Evolutionary conservation across 2,797 vertebrate genomes (phyloP), one percentile per base, ranked within the genome.

Genomic region (Clangula hyemalis): DNA sequence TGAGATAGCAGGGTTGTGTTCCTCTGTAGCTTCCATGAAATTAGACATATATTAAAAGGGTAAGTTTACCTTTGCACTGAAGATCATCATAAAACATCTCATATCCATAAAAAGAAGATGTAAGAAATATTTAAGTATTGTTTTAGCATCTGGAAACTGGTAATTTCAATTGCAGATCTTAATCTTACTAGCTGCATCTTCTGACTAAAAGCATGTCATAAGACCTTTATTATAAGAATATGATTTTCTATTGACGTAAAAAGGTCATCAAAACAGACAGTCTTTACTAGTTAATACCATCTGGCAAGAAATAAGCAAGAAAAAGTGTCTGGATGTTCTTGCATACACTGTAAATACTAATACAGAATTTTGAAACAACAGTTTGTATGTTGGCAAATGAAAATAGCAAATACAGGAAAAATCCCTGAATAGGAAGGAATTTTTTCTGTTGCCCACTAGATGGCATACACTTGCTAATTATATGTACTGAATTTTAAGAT

Each of bases 401-500:
- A 54, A 57, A 60, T 4, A 65, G 16, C 0, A 22, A 87, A 21
- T 34, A 38, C 5, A 8, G 25, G n/a, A 54, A 54, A 85, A 91
- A 93, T 69, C 47, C 28, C 18, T 62, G 2, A 38, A 17, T 8
- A 21, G 41, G 64, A 76, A 69, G 62, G 69, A 65, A n/a, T 20
- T 70, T 73, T 39, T 61, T 6, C 22, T 39, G 58, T 2, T 34
- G 80, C 58, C 94, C 97, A 94, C 94, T 97, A 97, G 97, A 90
- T 96, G 96, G 96, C 96, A 94, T 1, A 84, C 7, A 2, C 72
- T 34, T 85, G 88, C 75, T 94, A 94, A 85, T 89, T 39, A 90
- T 91, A 28, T 2, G 28, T 21, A 15, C 30, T 36, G 61, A 45
- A 21, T 18, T 8, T 45, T 28, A 61, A 68, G 17, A n/a, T 74